Evolutionary conservation across 2,888 invertebrate genomes (phyloP).

Genomic region (Camponotus fellah): DNA sequence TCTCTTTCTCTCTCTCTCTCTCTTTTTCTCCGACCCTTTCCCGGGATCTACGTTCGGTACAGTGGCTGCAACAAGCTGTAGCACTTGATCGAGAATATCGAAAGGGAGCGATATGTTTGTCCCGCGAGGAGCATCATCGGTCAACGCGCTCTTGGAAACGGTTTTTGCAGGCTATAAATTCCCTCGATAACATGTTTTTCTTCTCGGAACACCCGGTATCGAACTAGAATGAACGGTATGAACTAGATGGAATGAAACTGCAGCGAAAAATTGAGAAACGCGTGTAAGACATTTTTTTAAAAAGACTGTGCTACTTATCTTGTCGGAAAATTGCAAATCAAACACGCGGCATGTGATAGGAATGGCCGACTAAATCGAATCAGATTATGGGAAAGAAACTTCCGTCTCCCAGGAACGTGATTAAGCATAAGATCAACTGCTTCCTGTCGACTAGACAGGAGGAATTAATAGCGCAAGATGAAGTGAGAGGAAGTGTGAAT

Average conservation of each 20-base stretch:
- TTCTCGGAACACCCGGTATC: neutral
- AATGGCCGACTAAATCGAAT: constrained; percentile 12
- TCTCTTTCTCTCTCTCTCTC: constrained; percentile 33
- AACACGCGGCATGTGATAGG: neutral
- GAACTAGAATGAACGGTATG: no score
- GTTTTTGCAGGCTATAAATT: constrained; percentile 37
- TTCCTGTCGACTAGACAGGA: constrained; percentile 27
- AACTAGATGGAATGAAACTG: neutral
- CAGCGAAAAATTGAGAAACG: neutral
- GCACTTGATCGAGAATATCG: constrained; percentile 67
- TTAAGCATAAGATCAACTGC: constrained; percentile 37
- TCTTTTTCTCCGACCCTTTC: constrained; percentile 53
- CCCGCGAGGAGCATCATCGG: constrained; percentile 28
- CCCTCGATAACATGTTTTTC: constrained; percentile 19
- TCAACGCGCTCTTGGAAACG: constrained; percentile 21
- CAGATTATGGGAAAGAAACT: constrained; percentile 25
- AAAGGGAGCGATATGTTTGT: constrained; percentile 5
- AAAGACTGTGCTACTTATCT: constrained; percentile 2
- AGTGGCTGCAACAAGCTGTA: constrained; percentile 82
- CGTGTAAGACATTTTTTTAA: neutral
- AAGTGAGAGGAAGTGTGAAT: constrained; percentile 8
- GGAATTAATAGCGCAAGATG: constrained; percentile 25
- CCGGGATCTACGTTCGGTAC: constrained; percentile 71
- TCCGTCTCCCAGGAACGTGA: constrained; percentile 21
- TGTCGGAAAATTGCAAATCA: neutral